phyloP scores from a whole-genome alignment of 1,140 invertebrate species.

The Dolichoris vasculosae region DNA sequence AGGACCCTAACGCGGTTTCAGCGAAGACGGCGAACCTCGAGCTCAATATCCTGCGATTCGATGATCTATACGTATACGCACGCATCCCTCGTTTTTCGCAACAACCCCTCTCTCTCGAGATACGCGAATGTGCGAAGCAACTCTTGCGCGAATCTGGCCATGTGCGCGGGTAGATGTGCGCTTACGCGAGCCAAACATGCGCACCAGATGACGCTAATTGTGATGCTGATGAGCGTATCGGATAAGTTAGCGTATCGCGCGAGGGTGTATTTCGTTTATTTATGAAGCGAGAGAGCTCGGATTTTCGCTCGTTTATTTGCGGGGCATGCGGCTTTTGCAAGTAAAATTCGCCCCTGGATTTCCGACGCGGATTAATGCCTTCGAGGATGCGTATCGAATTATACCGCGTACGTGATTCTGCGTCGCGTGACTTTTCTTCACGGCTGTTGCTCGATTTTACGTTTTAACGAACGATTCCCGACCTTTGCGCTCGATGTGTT shows the following conservation, averaged over 20 bases:
- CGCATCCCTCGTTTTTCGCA: neutral
- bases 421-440: no score
- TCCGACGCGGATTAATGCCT: constrained; percentile 34
- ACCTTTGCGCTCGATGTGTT: no score
- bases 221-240: constrained; percentile 39
- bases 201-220: constrained; percentile 43
- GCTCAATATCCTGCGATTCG: constrained; percentile 20
- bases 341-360: constrained; percentile 21
- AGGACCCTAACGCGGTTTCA: constrained; percentile 55
- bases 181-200: neutral
- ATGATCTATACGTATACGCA: neutral
- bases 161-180: neutral
- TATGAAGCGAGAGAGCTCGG: neutral
- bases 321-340: constrained; percentile 11
- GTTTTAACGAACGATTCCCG: neutral
- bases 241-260: neutral
- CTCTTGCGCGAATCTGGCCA: no score
- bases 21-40: constrained; percentile 48
- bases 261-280: neutral
- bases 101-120: neutral
- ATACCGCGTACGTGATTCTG: no score
- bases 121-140: neutral
- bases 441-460: neutral
- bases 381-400: no score
- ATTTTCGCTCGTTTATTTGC: constrained; percentile 20